A percentile compares a stretch with the other conserved stretches of the same genome.
Evolutionary conservation across 2,113 vertebrate genomes (phyloP).

Genomic region (Platichthys flesus): DNA sequence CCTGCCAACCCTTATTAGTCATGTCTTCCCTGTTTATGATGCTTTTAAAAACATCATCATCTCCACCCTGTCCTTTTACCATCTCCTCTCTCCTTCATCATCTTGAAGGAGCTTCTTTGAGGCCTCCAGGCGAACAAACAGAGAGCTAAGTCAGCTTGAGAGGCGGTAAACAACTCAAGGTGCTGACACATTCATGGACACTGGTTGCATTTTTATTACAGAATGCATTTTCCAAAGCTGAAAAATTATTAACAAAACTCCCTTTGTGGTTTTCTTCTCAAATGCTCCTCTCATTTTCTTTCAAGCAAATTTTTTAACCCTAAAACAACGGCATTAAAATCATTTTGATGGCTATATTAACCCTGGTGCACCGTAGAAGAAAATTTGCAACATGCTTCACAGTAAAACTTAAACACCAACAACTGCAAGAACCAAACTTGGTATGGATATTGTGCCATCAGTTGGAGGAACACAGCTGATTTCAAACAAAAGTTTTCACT

Average conservation of each 20-base stretch:
- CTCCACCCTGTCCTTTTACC: not conserved
- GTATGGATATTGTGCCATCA: too few relatives aligned
- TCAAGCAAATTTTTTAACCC: too few relatives aligned
- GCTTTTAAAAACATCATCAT: not conserved
- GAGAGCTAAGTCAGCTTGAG: constrained; percentile 16
- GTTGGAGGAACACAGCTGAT: too few relatives aligned
- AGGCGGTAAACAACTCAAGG: constrained; percentile 6
- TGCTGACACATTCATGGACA: constrained; percentile 16
- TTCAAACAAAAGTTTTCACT: too few relatives aligned
- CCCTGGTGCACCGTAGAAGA: too few relatives aligned
- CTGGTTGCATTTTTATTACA: constrained; percentile 1
- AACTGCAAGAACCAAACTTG: too few relatives aligned
- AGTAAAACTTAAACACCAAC: too few relatives aligned
- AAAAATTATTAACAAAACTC: not conserved
- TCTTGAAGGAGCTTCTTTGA: constrained; percentile 4
- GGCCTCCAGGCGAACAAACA: constrained; percentile 3
- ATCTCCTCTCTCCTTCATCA: not conserved
- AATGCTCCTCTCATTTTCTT: not conserved
- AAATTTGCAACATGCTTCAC: too few relatives aligned
- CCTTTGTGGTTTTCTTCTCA: not conserved
- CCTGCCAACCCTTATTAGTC: not conserved
- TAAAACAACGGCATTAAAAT: too few relatives aligned
- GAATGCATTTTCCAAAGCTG: not conserved
- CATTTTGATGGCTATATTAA: too few relatives aligned
- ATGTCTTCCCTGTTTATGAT: not conserved